Evolutionary conservation across 2,797 vertebrate species (phyloP), one percentile per base, ranked within the genome.

Genomic region (Rhadinocentrus ornatus): DNA sequence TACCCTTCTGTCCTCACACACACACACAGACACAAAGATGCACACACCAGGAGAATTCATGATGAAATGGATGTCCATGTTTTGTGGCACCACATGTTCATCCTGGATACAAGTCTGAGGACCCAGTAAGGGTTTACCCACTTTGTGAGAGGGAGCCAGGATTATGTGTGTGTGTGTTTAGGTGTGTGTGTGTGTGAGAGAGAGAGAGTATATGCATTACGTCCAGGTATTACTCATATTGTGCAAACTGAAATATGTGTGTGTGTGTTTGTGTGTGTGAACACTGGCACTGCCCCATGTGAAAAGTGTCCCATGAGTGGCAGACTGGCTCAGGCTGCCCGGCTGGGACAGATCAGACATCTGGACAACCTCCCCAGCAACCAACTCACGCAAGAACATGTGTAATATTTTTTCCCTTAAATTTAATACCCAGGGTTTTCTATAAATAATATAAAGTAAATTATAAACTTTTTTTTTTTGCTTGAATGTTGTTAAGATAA

Each of bases 31-130:
- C 56, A 54, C 63, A 65, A 61, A 78, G 57, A 75, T 69, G 68
- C 58, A 69, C 53, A 80, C 62, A 75, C 84, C 84, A 80, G 84
- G 88, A 92, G 90, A 92, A 93, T 89, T 92, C 90, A 92, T 77
- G 83, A 90, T 88, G 90, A 93, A 93, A 93, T 92, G 86, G 89
- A 93, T 92, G 92, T 87, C 90, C 89, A 91, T 93, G 92, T 93
- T 94, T 93, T 90, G 91, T 92, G 85, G 81, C 89, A 92, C 92
- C 92, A 94, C 92, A 92, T 93, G 92, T 94, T 93, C 92, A 90
- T 92, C 88, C 90, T 92, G 92, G 92, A 92, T 88, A 86, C 88
- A 85, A 92, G 90, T 89, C 90, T 90, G 70, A 91, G 81, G 90
- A 86, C 89, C 85, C 88, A 84, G 87, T 82, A 93, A 92, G 92